Conservation (phyloP, 2,888 invertebrate genomes). For the Meliscaeva auricollis region DNA sequence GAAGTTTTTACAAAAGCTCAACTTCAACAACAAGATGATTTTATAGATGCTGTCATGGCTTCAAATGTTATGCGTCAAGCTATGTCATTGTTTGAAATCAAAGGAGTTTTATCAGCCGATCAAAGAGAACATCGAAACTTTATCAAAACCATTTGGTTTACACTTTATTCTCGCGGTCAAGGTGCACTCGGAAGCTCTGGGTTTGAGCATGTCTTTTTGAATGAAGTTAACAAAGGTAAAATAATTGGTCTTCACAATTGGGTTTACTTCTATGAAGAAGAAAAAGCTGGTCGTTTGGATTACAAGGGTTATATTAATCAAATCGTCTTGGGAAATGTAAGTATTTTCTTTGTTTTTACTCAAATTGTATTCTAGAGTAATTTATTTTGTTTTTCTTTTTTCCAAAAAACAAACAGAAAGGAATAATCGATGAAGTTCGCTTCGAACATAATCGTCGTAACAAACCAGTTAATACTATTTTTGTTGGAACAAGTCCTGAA, state of each 20-base stretch:
- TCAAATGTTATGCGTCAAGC: slow-evolving; percentile 91
- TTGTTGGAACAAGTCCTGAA: slow-evolving; percentile 95
- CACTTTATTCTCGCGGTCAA: slow-evolving; percentile 91
- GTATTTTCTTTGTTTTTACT: slow-evolving; percentile 78
- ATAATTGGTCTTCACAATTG: slow-evolving; percentile 96
- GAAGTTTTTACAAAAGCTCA: slow-evolving; percentile 92
- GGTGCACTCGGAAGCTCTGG: slow-evolving; percentile 94
- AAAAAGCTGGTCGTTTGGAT: slow-evolving; percentile 88
- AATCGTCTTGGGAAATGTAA: slow-evolving; percentile 89
- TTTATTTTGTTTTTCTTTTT: neutral
- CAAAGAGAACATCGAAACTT: slow-evolving; percentile 89
- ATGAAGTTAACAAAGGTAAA: slow-evolving; percentile 92
- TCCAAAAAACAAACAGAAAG: slow-evolving; percentile 86
- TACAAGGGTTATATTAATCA: slow-evolving; percentile 92
- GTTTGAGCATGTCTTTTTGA: slow-evolving; percentile 97
- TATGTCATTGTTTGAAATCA: slow-evolving; percentile 85
- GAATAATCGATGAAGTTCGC: slow-evolving; percentile 89
- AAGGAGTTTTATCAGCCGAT: slow-evolving; percentile 87
- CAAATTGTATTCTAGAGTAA: neutral
- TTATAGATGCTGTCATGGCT: slow-evolving; percentile 91
- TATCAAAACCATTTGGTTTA: slow-evolving; percentile 91
- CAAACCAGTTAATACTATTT: slow-evolving; percentile 91
- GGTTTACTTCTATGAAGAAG: slow-evolving; percentile 93
- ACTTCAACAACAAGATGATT: slow-evolving; percentile 90
- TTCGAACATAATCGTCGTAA: slow-evolving; percentile 89